phyloP scores from a whole-genome alignment of 2,113 vertebrate genomes.

The Pseudolaguvia tuberculata region DNA sequence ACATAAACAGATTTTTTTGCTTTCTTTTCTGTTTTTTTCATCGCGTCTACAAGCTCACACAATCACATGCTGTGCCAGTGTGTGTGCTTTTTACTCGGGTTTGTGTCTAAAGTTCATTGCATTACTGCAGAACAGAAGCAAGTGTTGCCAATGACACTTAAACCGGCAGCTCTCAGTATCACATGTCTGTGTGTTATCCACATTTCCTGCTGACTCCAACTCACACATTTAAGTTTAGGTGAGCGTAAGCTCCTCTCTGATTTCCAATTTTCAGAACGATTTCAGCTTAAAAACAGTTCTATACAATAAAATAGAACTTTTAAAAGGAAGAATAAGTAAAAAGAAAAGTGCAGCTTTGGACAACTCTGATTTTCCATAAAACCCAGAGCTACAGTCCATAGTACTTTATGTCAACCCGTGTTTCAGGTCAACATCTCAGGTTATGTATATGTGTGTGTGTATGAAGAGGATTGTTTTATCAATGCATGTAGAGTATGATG shows the following conservation, averaged over 20 bases:
- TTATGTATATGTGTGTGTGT: slow-evolving; percentile 6
- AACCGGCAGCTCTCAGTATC: slow-evolving; percentile 8
- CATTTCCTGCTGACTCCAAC: not conserved
- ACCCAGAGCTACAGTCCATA: slow-evolving; percentile 15
- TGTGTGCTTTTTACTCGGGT: slow-evolving; percentile 60
- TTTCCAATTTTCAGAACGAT: slow-evolving; percentile 43
- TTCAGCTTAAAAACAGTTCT: slow-evolving; percentile 21
- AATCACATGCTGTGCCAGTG: slow-evolving; percentile 14
- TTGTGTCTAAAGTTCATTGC: slow-evolving; percentile 48
- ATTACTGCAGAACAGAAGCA: slow-evolving; percentile 46
- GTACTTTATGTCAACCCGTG: not conserved
- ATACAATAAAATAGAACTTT: slow-evolving; percentile 19
- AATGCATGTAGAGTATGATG: slow-evolving; percentile 13
- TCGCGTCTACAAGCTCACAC: not conserved
- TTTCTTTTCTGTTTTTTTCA: not conserved
- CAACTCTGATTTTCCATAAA: slow-evolving; percentile 10
- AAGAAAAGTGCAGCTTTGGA: slow-evolving; percentile 48
- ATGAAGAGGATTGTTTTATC: not conserved
- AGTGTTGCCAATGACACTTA: not conserved
- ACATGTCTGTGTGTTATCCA: not conserved
- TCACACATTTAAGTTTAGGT: not conserved
- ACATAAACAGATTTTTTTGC: not conserved
- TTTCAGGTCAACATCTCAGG: slow-evolving; percentile 6
- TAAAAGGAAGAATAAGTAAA: slow-evolving; percentile 6
- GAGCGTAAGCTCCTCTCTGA: not conserved